Base-by-base conservation (phyloP, 2,888 invertebrate species). In the Leistus spinibarbis region DNA sequence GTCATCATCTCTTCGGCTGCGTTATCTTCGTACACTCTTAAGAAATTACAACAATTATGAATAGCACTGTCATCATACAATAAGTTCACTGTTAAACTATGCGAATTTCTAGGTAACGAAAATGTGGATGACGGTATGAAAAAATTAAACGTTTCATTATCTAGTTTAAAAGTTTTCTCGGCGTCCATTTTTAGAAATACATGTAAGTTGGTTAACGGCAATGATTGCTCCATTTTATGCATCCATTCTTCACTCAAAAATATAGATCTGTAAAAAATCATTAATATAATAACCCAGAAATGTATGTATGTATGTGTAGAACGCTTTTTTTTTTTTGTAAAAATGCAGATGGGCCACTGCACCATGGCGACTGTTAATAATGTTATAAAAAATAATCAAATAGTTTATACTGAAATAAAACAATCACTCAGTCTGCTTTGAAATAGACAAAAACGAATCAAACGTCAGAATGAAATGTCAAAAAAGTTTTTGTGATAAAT, bases 191-290 rank as follows among this genome's bases (percentile, higher is more conserved):
- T 87, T 7, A 89, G 79, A 76, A 88, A 86, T n/a, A 88, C 83
- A 81, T 86, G 87, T 82, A 88, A 84, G 77, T 88, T 89, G 20
- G 88, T 88, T 40, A 87, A 87, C 22, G 86, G 79, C 13, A 88
- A 77, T 1, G 83, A 80, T n/a, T 83, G 83, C 78, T 84, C 86
- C 78, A 88, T 85, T 13, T 86, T 81, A 80, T 86, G 79, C 73
- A 85, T 84, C 71, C 88, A 80, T 76, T 85, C 83, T 65, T 88
- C 85, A 69, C 87, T 87, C 78, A 88, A 87, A 62, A 86, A 86
- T 76, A 89, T 80, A 53, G 84, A 84, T 79, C 89, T 89, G 84
- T 74, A 87, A 86, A 24, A 66, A 79, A 77, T 77, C 77, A 65
- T 19, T 65, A 54, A 17, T 16, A 40, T 10, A 40, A 40, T 10